Evolutionary conservation across 2,888 invertebrate genomes (phyloP), one percentile per base, ranked within the genome.

Genomic region (Escarpia spicata): DNA sequence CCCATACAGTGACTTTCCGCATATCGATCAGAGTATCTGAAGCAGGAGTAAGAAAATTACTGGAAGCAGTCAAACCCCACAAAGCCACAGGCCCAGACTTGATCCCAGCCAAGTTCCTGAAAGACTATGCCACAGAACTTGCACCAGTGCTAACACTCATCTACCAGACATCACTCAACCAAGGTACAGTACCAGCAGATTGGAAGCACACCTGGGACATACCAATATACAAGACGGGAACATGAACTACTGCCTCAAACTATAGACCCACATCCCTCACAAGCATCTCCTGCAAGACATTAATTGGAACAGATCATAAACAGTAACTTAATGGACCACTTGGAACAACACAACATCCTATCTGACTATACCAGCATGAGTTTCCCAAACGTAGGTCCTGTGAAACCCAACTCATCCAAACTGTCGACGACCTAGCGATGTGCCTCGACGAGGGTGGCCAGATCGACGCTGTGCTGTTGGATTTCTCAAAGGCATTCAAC

Each of bases 251-350:
- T 90, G 75, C 94, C 4, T 92, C 60, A 12, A 95, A 95, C 93
- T 94, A 94, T 90, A 91, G 94, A 90, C 95, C 94, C 43, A 92
- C 94, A 19, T 94, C 93, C 0, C 91, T 94, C n/a, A 94, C 94
- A 6, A 58, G 93, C 37, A 91, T 94, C 10, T 43, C 90, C 19
- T 94, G 93, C 43, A 94, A 94, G 92, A 45, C 94, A 19, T n/a
- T n/a, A n/a, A n/a, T 43, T 94, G n/a, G 94, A 95, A 92, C 93
- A 94, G 89, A 93, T 94, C 26, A 45, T 94, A 15, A 37, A 90
- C 58, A 93, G 93, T 92, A 90, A 93, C 58, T 90, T 94, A 45
- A 94, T 94, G 93, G 75, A 75, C 4, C 92, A 92, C 89, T 44
- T 93, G 6, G 93, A 93, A 9, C 37, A 92, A 4, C 89, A 52